These are phyloP conservation scores for Pollenia amentaria DNA, from an alignment of 2,888 invertebrate species.

Conservation along the genomic window DNA sequence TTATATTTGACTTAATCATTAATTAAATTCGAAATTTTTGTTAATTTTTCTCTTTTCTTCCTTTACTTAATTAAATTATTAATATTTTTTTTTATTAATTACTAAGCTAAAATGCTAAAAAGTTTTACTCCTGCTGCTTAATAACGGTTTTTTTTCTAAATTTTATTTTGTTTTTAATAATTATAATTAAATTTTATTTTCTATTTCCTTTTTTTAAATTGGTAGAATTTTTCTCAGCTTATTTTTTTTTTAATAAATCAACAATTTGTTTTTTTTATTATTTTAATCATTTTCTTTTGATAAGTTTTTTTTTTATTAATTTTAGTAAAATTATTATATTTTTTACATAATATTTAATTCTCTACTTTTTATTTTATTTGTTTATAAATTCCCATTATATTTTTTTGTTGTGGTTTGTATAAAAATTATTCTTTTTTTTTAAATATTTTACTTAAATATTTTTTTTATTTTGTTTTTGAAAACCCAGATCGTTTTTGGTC, in stretches of 20 bases:
- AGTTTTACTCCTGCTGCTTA: slow-evolving; percentile 73
- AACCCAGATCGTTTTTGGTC: slow-evolving; percentile 85
- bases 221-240: slow-evolving; percentile 63
- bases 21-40: slow-evolving; percentile 84
- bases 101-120: slow-evolving; percentile 77
- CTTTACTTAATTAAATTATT: slow-evolving; percentile 60
- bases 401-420: slow-evolving; percentile 75
- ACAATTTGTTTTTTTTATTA: slow-evolving; percentile 75
- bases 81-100: slow-evolving; percentile 76
- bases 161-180: slow-evolving; percentile 49
- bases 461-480: slow-evolving; percentile 80
- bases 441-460: slow-evolving; percentile 72
- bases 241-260: slow-evolving; percentile 74
- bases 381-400: slow-evolving; percentile 83
- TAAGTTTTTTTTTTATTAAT: slow-evolving; percentile 70
- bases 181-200: slow-evolving; percentile 71
- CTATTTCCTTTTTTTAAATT: slow-evolving; percentile 69
- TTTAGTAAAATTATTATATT: slow-evolving; percentile 74
- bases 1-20: slow-evolving; percentile 80
- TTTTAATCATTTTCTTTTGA: slow-evolving; percentile 73
- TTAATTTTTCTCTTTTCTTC: slow-evolving; percentile 78
- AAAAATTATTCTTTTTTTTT: slow-evolving; percentile 78
- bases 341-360: slow-evolving; percentile 71
- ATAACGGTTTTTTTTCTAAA: slow-evolving; percentile 68
- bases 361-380: slow-evolving; percentile 74